Conservation (phyloP, 2,888 invertebrate species). For the Bembecia ichneumoniformis region DNA sequence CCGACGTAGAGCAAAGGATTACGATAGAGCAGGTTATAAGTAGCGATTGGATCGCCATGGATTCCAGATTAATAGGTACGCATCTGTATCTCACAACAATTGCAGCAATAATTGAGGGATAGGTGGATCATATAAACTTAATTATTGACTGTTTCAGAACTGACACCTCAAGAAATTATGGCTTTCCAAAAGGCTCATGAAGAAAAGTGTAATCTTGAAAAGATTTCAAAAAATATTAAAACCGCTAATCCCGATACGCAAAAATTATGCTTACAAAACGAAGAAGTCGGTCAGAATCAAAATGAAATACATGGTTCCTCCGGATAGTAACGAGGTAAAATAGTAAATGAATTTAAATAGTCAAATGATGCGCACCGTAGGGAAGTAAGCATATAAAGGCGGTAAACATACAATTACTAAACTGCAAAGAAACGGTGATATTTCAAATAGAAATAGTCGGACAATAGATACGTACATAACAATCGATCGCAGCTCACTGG, state of each 20-base stretch:
- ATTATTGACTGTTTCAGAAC: constrained; percentile 28
- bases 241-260: not conserved
- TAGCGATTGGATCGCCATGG: constrained; percentile 78
- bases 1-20: constrained; percentile 73
- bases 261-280: not conserved
- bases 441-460: too few relatives aligned
- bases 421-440: too few relatives aligned
- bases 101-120: too few relatives aligned
- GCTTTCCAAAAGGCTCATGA: constrained; percentile 55
- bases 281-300: not conserved
- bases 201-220: constrained; percentile 21
- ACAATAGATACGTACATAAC: too few relatives aligned
- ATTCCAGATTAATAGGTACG: constrained; percentile 64
- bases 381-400: too few relatives aligned
- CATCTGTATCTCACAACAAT: not conserved
- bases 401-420: too few relatives aligned
- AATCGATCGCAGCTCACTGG: too few relatives aligned
- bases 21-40: constrained; percentile 72
- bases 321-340: too few relatives aligned
- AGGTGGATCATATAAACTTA: too few relatives aligned
- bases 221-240: not conserved
- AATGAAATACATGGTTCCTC: too few relatives aligned
- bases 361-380: too few relatives aligned
- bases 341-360: too few relatives aligned
- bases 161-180: constrained; percentile 49